A percentile compares a stretch with the other conserved stretches of the same genome.
Evolutionary conservation across 2,113 vertebrate genomes (phyloP).

Genomic region (Zosterops pallidus): DNA sequence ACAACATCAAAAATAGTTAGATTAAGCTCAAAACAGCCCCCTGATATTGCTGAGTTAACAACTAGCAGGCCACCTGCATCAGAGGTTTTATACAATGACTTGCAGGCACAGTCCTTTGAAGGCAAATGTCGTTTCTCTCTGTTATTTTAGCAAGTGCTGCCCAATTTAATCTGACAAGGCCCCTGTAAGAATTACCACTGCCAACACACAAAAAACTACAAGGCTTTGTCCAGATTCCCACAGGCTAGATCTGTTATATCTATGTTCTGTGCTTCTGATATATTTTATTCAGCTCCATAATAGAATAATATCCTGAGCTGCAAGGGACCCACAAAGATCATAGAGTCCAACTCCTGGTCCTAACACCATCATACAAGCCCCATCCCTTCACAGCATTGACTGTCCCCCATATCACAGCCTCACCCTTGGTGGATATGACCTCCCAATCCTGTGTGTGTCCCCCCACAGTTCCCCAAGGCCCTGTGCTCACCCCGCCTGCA

Average conservation of each 20-base stretch:
- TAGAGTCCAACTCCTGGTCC: neutral
- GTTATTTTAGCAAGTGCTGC: neutral
- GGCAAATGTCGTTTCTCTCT: neutral
- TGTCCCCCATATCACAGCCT: neutral
- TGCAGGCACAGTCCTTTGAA: neutral
- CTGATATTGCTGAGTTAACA: neutral
- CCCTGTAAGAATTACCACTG: neutral
- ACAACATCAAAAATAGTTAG: neutral
- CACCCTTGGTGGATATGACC: neutral
- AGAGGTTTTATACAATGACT: neutral
- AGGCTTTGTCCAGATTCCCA: neutral
- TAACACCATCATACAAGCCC: neutral
- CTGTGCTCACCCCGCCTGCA: neutral
- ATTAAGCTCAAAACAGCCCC: neutral
- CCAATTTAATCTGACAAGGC: neutral
- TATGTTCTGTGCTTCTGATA: neutral
- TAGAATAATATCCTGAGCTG: neutral
- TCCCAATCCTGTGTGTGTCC: neutral
- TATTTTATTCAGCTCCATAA: neutral
- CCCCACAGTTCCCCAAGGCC: too few species aligned
- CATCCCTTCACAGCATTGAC: neutral
- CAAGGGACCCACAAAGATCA: neutral
- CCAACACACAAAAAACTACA: neutral
- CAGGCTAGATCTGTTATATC: neutral
- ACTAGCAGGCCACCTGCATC: neutral